A percentile compares a stretch with the other conserved stretches of the same genome.
Conservation (phyloP, 2,113 vertebrate genomes). For the Glareola pratincola region DNA sequence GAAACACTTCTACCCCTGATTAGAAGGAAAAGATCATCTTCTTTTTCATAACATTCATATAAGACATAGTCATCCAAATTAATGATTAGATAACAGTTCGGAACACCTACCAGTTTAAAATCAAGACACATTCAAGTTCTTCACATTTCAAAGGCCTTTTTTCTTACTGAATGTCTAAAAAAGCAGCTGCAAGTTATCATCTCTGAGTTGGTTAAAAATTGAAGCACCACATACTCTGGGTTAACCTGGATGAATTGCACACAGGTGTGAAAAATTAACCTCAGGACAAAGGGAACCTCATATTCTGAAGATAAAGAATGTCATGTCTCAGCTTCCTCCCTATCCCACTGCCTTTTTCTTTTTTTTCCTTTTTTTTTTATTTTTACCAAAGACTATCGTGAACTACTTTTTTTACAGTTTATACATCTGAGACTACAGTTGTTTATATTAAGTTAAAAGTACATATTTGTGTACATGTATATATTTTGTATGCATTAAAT, state of each 20-base stretch:
- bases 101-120: neutral
- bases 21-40: neutral
- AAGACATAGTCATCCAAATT: neutral
- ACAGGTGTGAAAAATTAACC: neutral
- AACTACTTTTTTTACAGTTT: neutral
- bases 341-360: accelerated
- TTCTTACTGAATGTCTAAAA: neutral
- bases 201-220: neutral
- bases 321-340: neutral
- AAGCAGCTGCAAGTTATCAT: neutral
- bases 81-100: neutral
- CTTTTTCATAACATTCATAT: neutral
- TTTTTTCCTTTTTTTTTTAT: neutral
- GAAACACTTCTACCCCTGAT: neutral
- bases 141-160: neutral
- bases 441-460: neutral
- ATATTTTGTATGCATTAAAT: neutral
- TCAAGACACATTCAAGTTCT: neutral
- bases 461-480: neutral
- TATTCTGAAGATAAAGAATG: neutral
- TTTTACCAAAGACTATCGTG: neutral
- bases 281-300: neutral
- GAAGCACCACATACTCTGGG: neutral
- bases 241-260: neutral
- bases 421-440: neutral